phyloP scores from a whole-genome alignment of 2,888 invertebrate genomes.

The Eudemis profundana region DNA sequence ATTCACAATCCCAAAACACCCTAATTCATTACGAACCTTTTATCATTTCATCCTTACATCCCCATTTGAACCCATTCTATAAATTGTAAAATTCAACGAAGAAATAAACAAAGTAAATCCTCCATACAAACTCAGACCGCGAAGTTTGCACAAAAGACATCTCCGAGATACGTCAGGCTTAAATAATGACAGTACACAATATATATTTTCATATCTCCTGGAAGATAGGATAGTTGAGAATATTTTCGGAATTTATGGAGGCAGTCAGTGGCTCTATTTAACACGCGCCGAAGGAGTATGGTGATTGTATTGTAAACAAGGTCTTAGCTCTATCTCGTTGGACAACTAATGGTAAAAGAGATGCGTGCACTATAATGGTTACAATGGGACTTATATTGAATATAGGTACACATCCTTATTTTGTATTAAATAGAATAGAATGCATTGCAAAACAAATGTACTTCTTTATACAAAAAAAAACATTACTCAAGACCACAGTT shows the following conservation, averaged over 20 bases:
- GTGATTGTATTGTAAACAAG: not conserved
- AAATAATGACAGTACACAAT: slow-evolving; percentile 34
- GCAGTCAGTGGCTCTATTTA: not conserved
- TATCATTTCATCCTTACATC: not conserved
- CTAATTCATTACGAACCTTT: not conserved
- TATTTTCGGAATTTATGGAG: slow-evolving; percentile 27
- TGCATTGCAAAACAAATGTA: too few relatives aligned
- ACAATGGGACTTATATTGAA: too few relatives aligned
- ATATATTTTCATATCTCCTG: slow-evolving; percentile 31
- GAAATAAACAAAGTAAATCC: slow-evolving; percentile 12
- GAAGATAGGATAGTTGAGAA: slow-evolving; percentile 16
- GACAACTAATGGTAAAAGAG: too few relatives aligned
- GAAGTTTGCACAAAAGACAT: slow-evolving; percentile 22
- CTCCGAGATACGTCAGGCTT: slow-evolving; percentile 30
- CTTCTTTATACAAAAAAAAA: too few relatives aligned
- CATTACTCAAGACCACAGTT: too few relatives aligned
- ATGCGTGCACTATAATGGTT: too few relatives aligned
- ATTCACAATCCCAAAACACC: too few relatives aligned
- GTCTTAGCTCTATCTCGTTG: not conserved
- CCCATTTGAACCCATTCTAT: slow-evolving; percentile 1
- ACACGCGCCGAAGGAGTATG: not conserved
- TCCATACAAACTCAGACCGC: slow-evolving; percentile 12
- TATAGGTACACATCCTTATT: too few relatives aligned
- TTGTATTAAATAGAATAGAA: too few relatives aligned
- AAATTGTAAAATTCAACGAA: not conserved